Conservation (phyloP, 92 coral and sea anemone species). For the Parazoanthus atlanticus region DNA sequence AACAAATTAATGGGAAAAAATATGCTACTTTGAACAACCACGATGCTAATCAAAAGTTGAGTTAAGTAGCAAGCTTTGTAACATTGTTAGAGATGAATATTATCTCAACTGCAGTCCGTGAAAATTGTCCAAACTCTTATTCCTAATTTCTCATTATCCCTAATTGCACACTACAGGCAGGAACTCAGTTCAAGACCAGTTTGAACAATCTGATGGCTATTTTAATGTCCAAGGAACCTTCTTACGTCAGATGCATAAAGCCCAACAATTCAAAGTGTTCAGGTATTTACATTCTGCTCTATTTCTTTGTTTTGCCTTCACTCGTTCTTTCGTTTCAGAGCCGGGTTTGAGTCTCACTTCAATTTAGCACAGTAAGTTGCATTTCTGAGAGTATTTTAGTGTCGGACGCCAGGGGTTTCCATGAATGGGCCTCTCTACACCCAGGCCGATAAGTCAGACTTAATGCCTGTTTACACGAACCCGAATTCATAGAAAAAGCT, state of each 20-base stretch:
- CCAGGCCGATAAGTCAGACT: too few species aligned
- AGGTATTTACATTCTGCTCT: conserved; percentile 46
- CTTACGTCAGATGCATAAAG: conserved; percentile 94
- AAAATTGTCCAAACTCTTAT: too few species aligned
- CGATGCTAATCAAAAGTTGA: too few species aligned
- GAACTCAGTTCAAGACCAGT: conserved; percentile 96
- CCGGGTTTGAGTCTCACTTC: background rate
- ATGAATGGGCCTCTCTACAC: too few species aligned
- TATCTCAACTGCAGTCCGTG: background rate
- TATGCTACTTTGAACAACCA: too few species aligned
- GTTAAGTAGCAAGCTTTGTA: too few species aligned
- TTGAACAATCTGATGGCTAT: conserved; percentile 92
- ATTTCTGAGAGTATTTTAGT: too few species aligned
- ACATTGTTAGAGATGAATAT: too few species aligned
- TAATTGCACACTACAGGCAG: conserved; percentile 67
- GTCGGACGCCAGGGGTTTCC: too few species aligned
- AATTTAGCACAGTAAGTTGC: too few species aligned
- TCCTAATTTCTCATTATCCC: background rate
- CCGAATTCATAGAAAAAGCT: too few species aligned
- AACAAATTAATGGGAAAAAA: background rate
- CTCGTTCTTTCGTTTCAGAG: background rate
- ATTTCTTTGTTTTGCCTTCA: conserved; percentile 1
- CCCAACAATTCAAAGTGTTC: conserved; percentile 88
- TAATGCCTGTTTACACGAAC: too few species aligned
- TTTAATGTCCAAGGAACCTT: conserved; percentile 93